These are phyloP conservation scores for Ophiodon elongatus DNA, from an alignment of 2,113 vertebrate species.

Conservation along the genomic window DNA sequence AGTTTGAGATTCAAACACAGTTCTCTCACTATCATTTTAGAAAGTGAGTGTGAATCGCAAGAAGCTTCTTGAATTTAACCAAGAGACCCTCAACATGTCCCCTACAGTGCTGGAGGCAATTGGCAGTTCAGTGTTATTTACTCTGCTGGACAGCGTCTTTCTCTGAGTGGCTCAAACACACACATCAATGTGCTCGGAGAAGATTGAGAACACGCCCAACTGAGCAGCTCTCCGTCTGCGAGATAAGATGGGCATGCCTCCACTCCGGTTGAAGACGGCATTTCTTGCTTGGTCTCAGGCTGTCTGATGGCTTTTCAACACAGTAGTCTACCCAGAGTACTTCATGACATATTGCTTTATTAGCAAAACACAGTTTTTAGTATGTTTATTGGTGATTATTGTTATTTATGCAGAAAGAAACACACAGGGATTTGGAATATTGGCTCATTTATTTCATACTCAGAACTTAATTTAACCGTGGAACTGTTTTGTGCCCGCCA, in stretches of 20 bases:
- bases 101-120: constrained; percentile 34
- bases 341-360: neutral
- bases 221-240: constrained; percentile 45
- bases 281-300: constrained; percentile 7
- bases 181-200: constrained; percentile 75
- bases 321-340: neutral
- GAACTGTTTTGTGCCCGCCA: neutral
- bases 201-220: constrained; percentile 85
- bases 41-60: neutral
- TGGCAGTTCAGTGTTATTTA: constrained; percentile 67
- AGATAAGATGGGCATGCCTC: constrained; percentile 78
- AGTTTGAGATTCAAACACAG: neutral
- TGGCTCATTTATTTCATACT: neutral
- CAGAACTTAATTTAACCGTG: neutral
- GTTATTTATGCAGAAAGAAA: neutral
- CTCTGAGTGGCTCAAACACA: constrained; percentile 55
- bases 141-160: constrained; percentile 46
- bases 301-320: constrained; percentile 1
- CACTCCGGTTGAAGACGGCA: constrained; percentile 25
- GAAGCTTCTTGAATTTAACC: constrained; percentile 32
- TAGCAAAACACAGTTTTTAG: neutral
- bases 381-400: neutral
- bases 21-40: neutral
- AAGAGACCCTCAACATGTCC: constrained; percentile 30
- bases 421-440: neutral